Percentiles rank a stretch among this genome's conserved stretches.
These are phyloP conservation scores for Phaedon cochleariae DNA, from an alignment of 2,888 invertebrate species.

Conservation along the genomic window DNA sequence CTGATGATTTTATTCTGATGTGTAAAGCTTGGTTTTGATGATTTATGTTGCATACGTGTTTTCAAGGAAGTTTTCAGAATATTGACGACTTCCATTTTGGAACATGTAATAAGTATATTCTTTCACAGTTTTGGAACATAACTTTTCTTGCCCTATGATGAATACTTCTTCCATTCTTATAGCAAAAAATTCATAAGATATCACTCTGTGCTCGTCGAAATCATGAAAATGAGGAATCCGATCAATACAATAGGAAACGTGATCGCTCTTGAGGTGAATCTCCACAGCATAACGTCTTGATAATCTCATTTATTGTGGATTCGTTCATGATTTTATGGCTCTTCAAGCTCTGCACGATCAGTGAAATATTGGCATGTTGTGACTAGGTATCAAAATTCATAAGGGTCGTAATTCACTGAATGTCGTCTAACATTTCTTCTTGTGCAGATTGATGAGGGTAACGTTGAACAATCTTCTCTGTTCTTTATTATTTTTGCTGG, in stretches of 20 bases:
- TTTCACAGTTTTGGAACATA: not conserved
- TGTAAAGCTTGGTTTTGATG: constrained; percentile 5
- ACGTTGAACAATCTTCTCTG: constrained; percentile 21
- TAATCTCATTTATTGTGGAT: no score
- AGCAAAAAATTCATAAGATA: no score
- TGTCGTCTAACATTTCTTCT: not conserved
- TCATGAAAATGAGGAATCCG: not conserved
- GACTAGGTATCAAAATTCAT: not conserved
- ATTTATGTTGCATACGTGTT: constrained; percentile 7
- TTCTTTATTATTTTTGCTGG: constrained; percentile 16
- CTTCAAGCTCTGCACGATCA: not conserved
- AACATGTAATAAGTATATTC: constrained; percentile 1
- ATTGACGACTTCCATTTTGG: not conserved
- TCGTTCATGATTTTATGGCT: not conserved
- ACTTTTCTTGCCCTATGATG: no score
- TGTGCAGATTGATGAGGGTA: constrained; percentile 15
- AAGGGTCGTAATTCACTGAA: not conserved
- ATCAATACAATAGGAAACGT: not conserved
- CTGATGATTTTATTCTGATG: constrained; percentile 3
- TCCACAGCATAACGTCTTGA: no score
- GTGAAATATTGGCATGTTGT: constrained; percentile 18
- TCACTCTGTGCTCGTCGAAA: no score
- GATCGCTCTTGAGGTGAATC: no score
- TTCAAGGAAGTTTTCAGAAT: constrained; percentile 1
- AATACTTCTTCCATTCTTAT: no score